Percentiles rank a stretch among this genome's conserved stretches.
Evolutionary conservation across 2,113 vertebrate species (phyloP).

Genomic region (Ceyx melanurus): DNA sequence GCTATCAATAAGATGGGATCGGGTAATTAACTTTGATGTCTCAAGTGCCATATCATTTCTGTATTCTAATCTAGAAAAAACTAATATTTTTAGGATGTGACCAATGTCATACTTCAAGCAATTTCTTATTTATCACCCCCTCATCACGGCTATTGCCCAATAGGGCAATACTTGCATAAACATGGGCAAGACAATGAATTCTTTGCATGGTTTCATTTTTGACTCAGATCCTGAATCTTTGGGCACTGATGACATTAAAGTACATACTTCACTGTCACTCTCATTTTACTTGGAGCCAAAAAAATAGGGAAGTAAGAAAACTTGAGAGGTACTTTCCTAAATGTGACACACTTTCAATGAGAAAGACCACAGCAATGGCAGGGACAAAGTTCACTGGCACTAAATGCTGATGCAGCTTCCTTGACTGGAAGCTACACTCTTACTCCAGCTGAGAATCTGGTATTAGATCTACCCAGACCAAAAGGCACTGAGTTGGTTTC

Average conservation of each 20-base stretch:
- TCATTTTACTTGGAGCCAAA: not conserved
- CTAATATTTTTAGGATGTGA: not conserved
- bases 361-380: not conserved
- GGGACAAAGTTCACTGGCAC: not conserved
- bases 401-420: not conserved
- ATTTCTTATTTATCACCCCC: not conserved
- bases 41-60: not conserved
- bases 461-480: not conserved
- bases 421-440: not conserved
- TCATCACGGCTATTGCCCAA: not conserved
- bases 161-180: constrained; percentile 4
- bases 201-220: not conserved
- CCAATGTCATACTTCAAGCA: not conserved
- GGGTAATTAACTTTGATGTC: not conserved
- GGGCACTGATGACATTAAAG: not conserved
- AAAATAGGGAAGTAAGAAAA: not conserved
- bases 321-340: not conserved
- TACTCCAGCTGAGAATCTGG: not conserved
- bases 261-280: not conserved
- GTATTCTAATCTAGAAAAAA: not conserved
- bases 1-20: not conserved
- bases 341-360: not conserved
- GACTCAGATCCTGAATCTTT: not conserved
- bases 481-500: not conserved
- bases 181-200: not conserved